Percentiles rank a stretch among this genome's conserved stretches.
Conservation (phyloP, 1,140 invertebrate genomes). For the Aphidius gifuensis region DNA sequence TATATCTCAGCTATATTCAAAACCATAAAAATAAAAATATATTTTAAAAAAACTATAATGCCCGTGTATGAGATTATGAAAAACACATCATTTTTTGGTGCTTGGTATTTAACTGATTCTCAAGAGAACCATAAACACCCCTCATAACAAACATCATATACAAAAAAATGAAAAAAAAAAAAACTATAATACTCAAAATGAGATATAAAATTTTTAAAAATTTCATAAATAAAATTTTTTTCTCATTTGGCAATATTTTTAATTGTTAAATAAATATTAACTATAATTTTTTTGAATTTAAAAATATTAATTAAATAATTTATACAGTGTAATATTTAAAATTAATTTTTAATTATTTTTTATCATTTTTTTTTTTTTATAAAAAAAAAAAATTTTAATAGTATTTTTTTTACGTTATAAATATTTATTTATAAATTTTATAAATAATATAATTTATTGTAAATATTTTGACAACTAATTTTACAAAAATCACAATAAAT, state of each 20-base stretch:
- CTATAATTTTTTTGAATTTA: background rate
- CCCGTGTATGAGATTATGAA: background rate
- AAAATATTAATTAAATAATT: too few species aligned
- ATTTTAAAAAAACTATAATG: too few species aligned
- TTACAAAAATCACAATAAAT: background rate
- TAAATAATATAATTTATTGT: background rate
- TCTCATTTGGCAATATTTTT: too few species aligned
- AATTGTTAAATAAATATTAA: too few species aligned
- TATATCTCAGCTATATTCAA: background rate
- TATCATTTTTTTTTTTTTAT: background rate
- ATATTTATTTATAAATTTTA: too few species aligned
- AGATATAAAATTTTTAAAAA: too few species aligned
- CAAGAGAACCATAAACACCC: constrained; percentile 36
- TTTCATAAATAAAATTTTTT: too few species aligned
- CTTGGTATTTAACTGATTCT: constrained; percentile 4
- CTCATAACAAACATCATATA: constrained; percentile 14
- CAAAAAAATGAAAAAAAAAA: constrained; percentile 25
- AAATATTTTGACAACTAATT: background rate
- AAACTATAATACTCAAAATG: background rate
- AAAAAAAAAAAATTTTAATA: too few species aligned
- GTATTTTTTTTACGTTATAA: too few species aligned
- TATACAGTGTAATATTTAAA: too few species aligned
- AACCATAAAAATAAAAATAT: constrained; percentile 3
- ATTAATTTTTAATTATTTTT: too few species aligned
- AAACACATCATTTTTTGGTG: constrained; percentile 24